Conservation (phyloP, 2,888 invertebrate genomes). For the Epinotia bilunana region DNA sequence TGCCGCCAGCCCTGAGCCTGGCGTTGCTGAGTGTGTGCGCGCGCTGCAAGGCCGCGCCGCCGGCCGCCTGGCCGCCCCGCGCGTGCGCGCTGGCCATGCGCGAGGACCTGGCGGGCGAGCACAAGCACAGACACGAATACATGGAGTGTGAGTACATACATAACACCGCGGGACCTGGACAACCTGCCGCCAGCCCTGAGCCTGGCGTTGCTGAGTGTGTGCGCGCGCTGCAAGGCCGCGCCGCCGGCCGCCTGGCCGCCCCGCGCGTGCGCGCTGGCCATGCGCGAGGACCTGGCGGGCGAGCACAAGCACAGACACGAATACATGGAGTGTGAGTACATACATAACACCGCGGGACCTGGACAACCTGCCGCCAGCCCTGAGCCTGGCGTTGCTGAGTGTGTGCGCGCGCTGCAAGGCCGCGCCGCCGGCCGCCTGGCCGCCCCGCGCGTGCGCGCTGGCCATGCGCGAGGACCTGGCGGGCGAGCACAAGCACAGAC, state of each 20-base stretch:
- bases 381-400: no score
- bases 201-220: no score
- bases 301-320: constrained; percentile 1
- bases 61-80: no score
- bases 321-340: neutral
- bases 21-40: neutral
- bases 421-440: constrained; percentile 67
- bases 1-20: neutral
- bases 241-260: constrained; percentile 72
- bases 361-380: no score
- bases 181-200: no score
- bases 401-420: neutral
- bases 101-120: neutral
- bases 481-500: neutral
- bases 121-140: neutral
- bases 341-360: no score
- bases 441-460: constrained; percentile 86
- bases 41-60: no score
- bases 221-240: neutral
- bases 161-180: no score
- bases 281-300: constrained; percentile 88
- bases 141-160: neutral
- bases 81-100: no score
- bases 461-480: constrained; percentile 90
- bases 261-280: constrained; percentile 88